Percentiles rank a stretch among this genome's conserved stretches.
Conservation (phyloP, 2,888 invertebrate species). For the Apodemia mormo region DNA sequence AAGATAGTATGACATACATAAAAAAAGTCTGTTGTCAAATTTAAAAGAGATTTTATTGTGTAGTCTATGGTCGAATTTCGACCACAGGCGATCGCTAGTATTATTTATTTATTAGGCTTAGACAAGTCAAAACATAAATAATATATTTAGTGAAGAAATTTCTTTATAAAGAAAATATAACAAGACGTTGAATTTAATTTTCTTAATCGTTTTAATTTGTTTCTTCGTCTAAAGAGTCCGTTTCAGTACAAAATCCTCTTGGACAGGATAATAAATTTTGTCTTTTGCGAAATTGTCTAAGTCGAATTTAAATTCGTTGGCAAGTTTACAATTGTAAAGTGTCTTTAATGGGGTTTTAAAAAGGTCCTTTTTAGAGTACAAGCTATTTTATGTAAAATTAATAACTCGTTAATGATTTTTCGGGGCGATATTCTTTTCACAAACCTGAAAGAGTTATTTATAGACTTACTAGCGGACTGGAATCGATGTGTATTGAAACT, state of each 20-base stretch:
- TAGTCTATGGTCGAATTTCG: no score
- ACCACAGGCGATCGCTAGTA: no score
- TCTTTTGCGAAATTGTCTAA: constrained; percentile 46
- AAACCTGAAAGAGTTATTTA: no score
- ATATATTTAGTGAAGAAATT: constrained; percentile 4
- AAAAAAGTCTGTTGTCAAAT: no score
- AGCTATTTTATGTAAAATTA: background rate
- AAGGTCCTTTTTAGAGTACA: background rate
- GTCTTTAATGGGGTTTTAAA: constrained; percentile 1
- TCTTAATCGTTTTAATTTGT: constrained; percentile 58
- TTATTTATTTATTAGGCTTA: no score
- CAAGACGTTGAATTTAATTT: constrained; percentile 56
- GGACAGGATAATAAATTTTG: constrained; percentile 54
- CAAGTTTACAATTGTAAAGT: constrained; percentile 9
- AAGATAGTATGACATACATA: no score
- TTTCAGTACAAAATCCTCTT: constrained; percentile 51
- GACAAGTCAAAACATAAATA: background rate
- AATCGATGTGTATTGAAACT: no score
- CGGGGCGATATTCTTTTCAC: no score
- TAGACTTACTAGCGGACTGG: no score
- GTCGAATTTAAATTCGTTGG: constrained; percentile 40
- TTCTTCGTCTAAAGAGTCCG: constrained; percentile 47
- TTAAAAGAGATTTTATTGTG: no score
- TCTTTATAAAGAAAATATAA: constrained; percentile 11
- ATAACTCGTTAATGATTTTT: background rate